Percentiles rank a stretch among this genome's conserved stretches.
phyloP scores from a whole-genome alignment of 2,888 invertebrate genomes.

The Acrobasis consociella region DNA sequence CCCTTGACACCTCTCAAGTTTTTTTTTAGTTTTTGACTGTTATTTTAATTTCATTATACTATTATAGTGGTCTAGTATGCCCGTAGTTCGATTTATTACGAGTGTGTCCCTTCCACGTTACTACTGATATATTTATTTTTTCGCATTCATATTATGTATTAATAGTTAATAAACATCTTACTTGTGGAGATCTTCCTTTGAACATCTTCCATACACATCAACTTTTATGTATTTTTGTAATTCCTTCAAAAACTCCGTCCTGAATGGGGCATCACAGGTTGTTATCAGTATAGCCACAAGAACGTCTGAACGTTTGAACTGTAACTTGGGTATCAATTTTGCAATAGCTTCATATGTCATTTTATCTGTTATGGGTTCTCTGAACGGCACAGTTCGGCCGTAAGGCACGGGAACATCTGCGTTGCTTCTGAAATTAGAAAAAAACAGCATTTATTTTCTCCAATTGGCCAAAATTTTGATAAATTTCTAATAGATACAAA shows the following conservation, averaged over 20 bases:
- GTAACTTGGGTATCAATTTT: constrained; percentile 60
- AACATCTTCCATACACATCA: constrained; percentile 83
- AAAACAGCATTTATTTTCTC: neutral
- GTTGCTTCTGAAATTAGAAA: constrained; percentile 76
- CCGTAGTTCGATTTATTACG: no score
- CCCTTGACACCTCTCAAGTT: no score
- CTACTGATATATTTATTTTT: no score
- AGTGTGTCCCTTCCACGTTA: no score
- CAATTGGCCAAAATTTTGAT: no score
- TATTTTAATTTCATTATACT: no score
- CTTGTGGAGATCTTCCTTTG: constrained; percentile 48
- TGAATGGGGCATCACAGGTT: constrained; percentile 75
- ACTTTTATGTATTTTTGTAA: constrained; percentile 83
- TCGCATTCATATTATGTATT: no score
- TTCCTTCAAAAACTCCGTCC: constrained; percentile 79
- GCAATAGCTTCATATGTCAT: constrained; percentile 34
- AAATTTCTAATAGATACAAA: no score
- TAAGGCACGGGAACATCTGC: constrained; percentile 87
- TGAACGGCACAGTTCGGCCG: constrained; percentile 77
- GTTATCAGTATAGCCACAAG: constrained; percentile 82
- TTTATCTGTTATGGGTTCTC: constrained; percentile 31
- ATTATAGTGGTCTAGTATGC: no score
- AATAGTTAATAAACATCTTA: constrained; percentile 31
- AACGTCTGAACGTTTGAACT: constrained; percentile 67
- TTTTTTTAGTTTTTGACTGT: no score